Evolutionary conservation across 2,797 vertebrate genomes (phyloP), one percentile per base, ranked within the genome.

Genomic region (Acrocephalus scirpaceus): DNA sequence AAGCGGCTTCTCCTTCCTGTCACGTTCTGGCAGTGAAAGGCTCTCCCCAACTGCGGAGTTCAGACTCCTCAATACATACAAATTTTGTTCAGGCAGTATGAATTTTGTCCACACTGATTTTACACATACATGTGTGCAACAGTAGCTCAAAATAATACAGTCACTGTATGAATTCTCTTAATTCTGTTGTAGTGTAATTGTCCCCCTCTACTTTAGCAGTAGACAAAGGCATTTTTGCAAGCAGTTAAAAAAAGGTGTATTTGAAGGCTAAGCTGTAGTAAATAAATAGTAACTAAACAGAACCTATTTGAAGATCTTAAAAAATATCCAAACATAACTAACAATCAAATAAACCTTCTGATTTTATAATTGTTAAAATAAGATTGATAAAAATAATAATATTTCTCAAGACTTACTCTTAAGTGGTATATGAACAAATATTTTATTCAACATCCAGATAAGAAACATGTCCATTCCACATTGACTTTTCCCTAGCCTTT

Each of bases 1-100:
- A 91, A 94, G 86, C 5, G 0, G 74, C 74, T 96, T 90, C 83
- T 96, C 82, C 80, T 96, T 92, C 91, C 86, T 79, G 60, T 92
- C 90, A 90, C 10, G 1, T 79, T 92, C 71, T 1, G 13, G 92
- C 1, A 1, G 17, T 38, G 83, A 92, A 90, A 84, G 71, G 30
- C 64, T 88, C 60, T 78, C 53, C 69, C 50, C 54, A 61, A 6
- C 48, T 50, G 86, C 7, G 2, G 44, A 88, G 70, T 44, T 77
- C 64, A 90, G 82, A 40, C 64, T 1, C 0, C 80, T 61, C 60
- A 19, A 14, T 32, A 70, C 54, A 54, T 7, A 48, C 48, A 79
- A 22, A 72, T 73, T 86, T 86, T 45, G 38, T 48, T 80, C 53
- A 86, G 44, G 51, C 34, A 78, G 27, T 26, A 9, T 19, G 26